Conservation (phyloP, 2,888 invertebrate species). For the Phania funesta region DNA sequence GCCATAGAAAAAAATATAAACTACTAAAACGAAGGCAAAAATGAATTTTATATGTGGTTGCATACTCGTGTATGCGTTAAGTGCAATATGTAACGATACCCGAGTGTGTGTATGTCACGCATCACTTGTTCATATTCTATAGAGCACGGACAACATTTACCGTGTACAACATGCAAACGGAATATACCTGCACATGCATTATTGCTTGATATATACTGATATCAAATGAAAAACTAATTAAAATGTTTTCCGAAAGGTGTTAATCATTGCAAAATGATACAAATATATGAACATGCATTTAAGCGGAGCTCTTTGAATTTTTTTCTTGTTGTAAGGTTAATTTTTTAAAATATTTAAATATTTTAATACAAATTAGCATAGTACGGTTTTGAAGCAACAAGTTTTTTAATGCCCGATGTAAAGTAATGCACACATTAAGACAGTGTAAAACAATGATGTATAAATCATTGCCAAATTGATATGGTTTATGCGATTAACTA, state of each 20-base stretch:
- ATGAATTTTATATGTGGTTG: neutral
- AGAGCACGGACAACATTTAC: slow-evolving; percentile 21
- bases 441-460: no score
- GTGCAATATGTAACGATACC: neutral
- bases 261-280: slow-evolving; percentile 61
- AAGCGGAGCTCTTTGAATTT: neutral
- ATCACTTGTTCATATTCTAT: slow-evolving; percentile 5
- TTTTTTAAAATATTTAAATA: slow-evolving; percentile 20
- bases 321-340: neutral
- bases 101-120: neutral
- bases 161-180: slow-evolving; percentile 1
- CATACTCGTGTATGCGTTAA: neutral
- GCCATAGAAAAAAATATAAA: neutral
- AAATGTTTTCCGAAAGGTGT: slow-evolving; percentile 66
- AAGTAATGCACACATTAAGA: no score
- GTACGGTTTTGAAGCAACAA: neutral
- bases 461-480: no score
- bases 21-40: neutral
- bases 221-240: slow-evolving; percentile 65
- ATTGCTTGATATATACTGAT: slow-evolving; percentile 4
- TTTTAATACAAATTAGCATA: neutral
- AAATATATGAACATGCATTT: slow-evolving; percentile 17
- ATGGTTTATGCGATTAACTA: no score
- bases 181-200: neutral
- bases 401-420: neutral